Conservation (phyloP, 2,797 vertebrate genomes). For the Oryzias dopingdopingensis region DNA sequence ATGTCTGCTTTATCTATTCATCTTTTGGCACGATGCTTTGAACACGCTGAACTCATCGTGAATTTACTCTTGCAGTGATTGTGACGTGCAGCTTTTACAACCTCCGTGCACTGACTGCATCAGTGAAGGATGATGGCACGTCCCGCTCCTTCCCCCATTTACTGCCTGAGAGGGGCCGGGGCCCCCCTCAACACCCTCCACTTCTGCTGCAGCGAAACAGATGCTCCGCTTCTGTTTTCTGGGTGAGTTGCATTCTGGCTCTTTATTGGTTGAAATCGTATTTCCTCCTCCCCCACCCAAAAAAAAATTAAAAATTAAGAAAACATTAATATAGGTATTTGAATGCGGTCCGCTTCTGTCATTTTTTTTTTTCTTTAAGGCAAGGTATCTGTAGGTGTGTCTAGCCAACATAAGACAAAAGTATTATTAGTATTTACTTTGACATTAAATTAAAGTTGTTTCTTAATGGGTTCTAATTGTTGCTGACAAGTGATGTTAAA, state of each 20-base stretch:
- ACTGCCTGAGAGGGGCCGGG: conserved; percentile 86
- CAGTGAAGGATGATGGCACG: conserved; percentile 67
- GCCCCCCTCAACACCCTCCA: conserved; percentile 85
- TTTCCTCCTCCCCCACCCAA: too few relatives aligned
- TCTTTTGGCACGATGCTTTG: not conserved
- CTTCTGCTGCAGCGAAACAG: conserved; percentile 75
- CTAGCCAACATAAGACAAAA: too few relatives aligned
- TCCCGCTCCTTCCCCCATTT: conserved; percentile 84
- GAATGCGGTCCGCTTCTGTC: too few relatives aligned
- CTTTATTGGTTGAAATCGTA: not conserved
- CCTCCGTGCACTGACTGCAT: not conserved
- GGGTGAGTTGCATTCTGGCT: conserved; percentile 76
- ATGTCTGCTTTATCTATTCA: not conserved
- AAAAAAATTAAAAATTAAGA: too few relatives aligned
- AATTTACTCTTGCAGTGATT: conserved; percentile 12
- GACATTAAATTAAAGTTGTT: too few relatives aligned
- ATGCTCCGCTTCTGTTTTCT: conserved; percentile 83
- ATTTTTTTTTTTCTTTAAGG: too few relatives aligned
- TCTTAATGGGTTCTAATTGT: too few relatives aligned
- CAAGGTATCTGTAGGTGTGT: too few relatives aligned
- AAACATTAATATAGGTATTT: too few relatives aligned
- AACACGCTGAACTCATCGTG: not conserved
- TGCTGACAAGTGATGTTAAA: too few relatives aligned
- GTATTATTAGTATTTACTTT: too few relatives aligned
- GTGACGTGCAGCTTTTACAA: not conserved